Percentiles rank a stretch among this genome's conserved stretches.
phyloP scores from a whole-genome alignment of 2,888 invertebrate genomes.

The Brachypterus glaber region DNA sequence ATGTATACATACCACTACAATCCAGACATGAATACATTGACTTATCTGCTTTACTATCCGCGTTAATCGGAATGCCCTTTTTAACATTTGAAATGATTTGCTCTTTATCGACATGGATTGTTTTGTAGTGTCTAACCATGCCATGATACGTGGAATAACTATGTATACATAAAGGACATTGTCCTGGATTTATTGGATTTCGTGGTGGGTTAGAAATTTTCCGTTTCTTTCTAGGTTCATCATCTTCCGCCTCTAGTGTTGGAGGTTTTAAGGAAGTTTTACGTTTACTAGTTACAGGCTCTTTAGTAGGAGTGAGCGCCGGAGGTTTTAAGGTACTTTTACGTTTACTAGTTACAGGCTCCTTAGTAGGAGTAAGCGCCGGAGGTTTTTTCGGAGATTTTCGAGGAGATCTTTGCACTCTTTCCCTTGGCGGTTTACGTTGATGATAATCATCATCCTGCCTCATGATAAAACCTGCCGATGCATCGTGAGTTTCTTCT shows the following conservation, averaged over 20 bases:
- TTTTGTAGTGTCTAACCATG: slow-evolving; percentile 49
- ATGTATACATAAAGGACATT: slow-evolving; percentile 49
- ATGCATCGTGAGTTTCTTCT: slow-evolving; percentile 30
- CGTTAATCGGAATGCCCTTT: slow-evolving; percentile 21
- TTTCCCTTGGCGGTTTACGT: too few species aligned
- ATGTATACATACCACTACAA: slow-evolving; percentile 50
- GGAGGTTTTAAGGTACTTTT: too few species aligned
- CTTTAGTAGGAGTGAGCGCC: too few species aligned
- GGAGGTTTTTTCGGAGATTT: too few species aligned
- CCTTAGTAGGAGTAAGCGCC: slow-evolving; percentile 4
- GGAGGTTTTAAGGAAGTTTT: slow-evolving; percentile 21
- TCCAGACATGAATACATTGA: slow-evolving; percentile 52
- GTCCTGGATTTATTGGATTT: slow-evolving; percentile 18
- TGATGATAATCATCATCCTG: slow-evolving; percentile 30
- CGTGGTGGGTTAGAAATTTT: not conserved
- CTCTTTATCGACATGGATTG: slow-evolving; percentile 37
- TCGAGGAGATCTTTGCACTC: too few species aligned
- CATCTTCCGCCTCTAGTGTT: slow-evolving; percentile 36
- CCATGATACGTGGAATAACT: slow-evolving; percentile 48
- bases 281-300: slow-evolving; percentile 18
- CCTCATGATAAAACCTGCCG: slow-evolving; percentile 32
- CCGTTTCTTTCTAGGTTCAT: slow-evolving; percentile 34
- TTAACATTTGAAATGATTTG: too few species aligned
- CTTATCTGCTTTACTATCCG: slow-evolving; percentile 37
- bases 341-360: slow-evolving; percentile 3